phyloP scores from a whole-genome alignment of 2,113 vertebrate species.

The Anguilla japonica region DNA sequence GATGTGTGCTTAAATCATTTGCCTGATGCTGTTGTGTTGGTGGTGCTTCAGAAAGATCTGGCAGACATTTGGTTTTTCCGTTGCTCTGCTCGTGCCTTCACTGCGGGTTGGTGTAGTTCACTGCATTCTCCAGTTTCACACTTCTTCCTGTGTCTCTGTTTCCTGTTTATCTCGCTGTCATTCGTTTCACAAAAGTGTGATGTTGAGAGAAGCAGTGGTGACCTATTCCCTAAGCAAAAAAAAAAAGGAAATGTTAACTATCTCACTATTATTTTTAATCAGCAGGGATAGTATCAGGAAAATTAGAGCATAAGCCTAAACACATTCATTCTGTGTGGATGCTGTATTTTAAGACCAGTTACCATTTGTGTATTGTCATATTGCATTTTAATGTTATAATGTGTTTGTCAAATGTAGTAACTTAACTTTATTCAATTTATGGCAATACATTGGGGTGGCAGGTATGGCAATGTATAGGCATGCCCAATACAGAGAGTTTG shows the following conservation, averaged over 20 bases:
- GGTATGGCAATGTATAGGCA: too few relatives aligned
- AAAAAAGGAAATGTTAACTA: slow-evolving; percentile 18
- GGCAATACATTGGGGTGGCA: too few relatives aligned
- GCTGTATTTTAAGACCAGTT: neutral
- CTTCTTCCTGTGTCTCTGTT: slow-evolving; percentile 75
- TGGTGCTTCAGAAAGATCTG: neutral
- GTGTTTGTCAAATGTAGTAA: too few relatives aligned
- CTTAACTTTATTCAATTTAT: too few relatives aligned
- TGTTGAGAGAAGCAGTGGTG: slow-evolving; percentile 55
- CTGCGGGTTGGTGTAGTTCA: slow-evolving; percentile 50
- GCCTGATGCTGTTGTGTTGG: neutral
- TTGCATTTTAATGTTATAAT: neutral
- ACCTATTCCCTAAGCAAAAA: slow-evolving; percentile 51
- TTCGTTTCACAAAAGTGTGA: slow-evolving; percentile 68
- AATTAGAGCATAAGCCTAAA: neutral
- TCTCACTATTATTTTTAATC: neutral
- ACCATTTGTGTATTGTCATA: neutral
- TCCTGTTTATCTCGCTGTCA: slow-evolving; percentile 77
- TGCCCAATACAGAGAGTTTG: too few relatives aligned
- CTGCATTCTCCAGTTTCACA: slow-evolving; percentile 68
- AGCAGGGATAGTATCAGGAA: neutral
- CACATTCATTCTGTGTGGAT: neutral
- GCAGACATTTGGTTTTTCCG: neutral
- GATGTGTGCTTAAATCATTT: neutral
- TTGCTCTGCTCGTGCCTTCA: slow-evolving; percentile 2